Evolutionary conservation across 2,888 invertebrate genomes (phyloP).

Genomic region (Ptilodon capucinus): DNA sequence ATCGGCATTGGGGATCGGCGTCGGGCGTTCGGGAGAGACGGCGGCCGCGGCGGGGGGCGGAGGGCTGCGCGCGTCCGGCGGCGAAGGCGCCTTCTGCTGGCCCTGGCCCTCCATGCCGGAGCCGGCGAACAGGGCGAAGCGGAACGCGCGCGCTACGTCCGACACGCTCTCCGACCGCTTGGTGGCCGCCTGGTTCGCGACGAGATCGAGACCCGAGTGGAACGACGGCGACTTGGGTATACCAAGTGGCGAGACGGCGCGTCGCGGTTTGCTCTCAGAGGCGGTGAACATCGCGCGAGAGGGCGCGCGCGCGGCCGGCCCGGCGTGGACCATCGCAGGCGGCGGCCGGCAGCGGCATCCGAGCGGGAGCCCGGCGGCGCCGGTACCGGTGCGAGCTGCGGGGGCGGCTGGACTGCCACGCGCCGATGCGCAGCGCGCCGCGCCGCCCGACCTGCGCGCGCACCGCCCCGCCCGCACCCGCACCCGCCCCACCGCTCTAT

Average conservation of each 20-base stretch:
- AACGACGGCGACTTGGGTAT: conserved; percentile 95
- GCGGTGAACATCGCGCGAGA: conserved; percentile 79
- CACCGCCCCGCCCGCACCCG: conserved; percentile 35
- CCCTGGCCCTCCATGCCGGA: conserved; percentile 68
- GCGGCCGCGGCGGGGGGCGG: conserved; percentile 56
- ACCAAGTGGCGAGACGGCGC: conserved; percentile 85
- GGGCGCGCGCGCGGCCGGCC: conserved; percentile 81
- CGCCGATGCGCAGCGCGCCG: conserved; percentile 49
- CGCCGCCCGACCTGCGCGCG: conserved; percentile 30
- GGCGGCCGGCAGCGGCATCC: conserved; percentile 81
- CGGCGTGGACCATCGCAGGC: conserved; percentile 82
- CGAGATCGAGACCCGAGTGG: conserved; percentile 92
- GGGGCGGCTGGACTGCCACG: conserved; percentile 73
- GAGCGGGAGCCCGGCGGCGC: conserved; percentile 76
- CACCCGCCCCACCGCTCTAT: conserved; percentile 47
- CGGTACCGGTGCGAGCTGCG: conserved; percentile 75
- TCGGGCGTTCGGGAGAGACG: conserved; percentile 58
- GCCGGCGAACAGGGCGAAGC: conserved; percentile 70
- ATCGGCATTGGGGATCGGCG: conserved; percentile 55
- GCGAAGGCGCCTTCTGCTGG: conserved; percentile 68
- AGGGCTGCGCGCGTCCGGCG: conserved; percentile 72
- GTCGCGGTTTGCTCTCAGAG: conserved; percentile 77
- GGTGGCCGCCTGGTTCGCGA: conserved; percentile 83
- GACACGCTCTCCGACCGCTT: conserved; percentile 75
- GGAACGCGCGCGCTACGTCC: conserved; percentile 77